These are phyloP conservation scores for Bombus turneri DNA, from an alignment of 1,140 invertebrate species.

Conservation along the genomic window DNA sequence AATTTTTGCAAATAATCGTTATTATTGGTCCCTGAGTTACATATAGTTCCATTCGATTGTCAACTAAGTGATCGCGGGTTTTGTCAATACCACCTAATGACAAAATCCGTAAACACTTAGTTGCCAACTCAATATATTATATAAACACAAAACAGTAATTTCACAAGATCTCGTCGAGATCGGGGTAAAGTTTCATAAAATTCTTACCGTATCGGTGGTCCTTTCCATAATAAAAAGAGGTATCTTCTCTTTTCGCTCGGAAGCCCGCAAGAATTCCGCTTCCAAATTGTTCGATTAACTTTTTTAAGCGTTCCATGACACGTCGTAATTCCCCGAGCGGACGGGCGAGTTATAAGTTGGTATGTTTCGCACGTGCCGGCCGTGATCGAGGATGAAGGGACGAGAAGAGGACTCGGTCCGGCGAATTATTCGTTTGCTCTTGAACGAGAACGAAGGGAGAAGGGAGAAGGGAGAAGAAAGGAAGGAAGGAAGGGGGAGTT, in stretches of 20 bases:
- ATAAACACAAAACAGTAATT: too few species aligned
- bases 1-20: too few species aligned
- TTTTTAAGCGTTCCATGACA: constrained; percentile 13
- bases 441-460: constrained; percentile 10
- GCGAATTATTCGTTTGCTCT: constrained; percentile 47
- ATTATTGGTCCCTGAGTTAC: too few species aligned
- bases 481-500: not conserved
- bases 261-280: not conserved
- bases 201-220: not conserved
- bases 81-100: too few species aligned
- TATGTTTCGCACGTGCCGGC: constrained; percentile 54
- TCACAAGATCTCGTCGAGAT: too few species aligned
- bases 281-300: constrained; percentile 19
- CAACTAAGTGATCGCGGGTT: too few species aligned
- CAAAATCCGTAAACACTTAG: too few species aligned
- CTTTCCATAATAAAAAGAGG: too few species aligned
- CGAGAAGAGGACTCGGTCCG: constrained; percentile 33
- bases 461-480: constrained; percentile 39
- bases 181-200: not conserved
- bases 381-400: constrained; percentile 60
- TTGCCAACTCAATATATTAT: too few species aligned
- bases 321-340: constrained; percentile 9
- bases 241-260: too few species aligned
- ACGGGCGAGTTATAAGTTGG: constrained; percentile 6
- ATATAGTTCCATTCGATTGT: too few species aligned